Percentiles rank a stretch among this genome's conserved stretches.
Conservation (phyloP, 2,797 vertebrate species). For the Helicolenus hilgendorfi region DNA sequence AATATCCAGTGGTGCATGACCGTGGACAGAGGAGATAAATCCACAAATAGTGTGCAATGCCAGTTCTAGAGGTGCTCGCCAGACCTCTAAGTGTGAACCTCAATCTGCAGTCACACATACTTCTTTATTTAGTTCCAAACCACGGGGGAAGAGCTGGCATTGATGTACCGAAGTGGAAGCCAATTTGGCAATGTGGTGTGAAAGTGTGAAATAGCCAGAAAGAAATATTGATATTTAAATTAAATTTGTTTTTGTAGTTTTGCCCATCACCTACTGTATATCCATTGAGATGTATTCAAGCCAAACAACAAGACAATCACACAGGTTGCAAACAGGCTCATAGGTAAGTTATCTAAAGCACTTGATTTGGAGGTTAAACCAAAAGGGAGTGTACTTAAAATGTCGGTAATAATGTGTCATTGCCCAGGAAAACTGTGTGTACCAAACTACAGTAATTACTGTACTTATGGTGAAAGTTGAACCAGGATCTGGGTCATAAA, state of each 20-base stretch:
- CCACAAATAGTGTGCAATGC: not conserved
- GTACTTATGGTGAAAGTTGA: not conserved
- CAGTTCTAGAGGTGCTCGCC: not conserved
- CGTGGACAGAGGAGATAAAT: slow-evolving; percentile 29
- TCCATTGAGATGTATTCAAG: not conserved
- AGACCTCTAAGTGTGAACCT: slow-evolving; percentile 21
- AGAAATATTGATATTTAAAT: not conserved
- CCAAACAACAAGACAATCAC: not conserved
- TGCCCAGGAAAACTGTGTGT: not conserved
- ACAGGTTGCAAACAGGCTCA: not conserved
- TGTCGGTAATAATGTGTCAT: no score
- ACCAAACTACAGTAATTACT: not conserved
- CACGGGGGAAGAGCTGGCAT: not conserved
- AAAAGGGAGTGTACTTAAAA: not conserved
- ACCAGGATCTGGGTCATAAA: not conserved
- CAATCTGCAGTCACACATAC: not conserved
- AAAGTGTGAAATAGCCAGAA: not conserved
- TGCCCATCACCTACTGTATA: not conserved
- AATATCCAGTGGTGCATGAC: slow-evolving; percentile 30
- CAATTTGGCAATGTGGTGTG: not conserved
- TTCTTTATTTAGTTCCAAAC: not conserved
- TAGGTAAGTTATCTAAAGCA: no score
- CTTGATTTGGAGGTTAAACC: not conserved
- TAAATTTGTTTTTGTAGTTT: not conserved
- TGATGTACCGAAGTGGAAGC: not conserved